Evolutionary conservation across 2,797 vertebrate species (phyloP), one percentile per base, ranked within the genome.

Genomic region (Leptatherina wallacei): DNA sequence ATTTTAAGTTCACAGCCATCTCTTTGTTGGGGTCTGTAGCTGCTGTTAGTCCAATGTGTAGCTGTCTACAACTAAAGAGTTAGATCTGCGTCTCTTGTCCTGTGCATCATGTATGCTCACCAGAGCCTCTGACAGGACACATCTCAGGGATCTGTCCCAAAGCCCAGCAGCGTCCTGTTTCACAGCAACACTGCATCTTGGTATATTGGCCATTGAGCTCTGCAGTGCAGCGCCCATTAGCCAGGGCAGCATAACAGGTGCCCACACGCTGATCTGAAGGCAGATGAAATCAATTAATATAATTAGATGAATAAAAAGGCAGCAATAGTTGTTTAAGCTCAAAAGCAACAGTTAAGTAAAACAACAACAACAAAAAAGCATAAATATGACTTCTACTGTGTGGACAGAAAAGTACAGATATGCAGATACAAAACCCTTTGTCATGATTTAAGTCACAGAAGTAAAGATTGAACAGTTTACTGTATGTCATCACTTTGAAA

Each of bases 101-200:
- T 62, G 42, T 70, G 22, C 54, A 6, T 75, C 18, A 6, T 22
- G 60, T 18, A 11, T 57, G 89, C 95, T 94, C 82, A 99, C 98
- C 98, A 0, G 97, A 98, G 0, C 98, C 98, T 22, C 96, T 89
- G 59, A 97, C 96, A 0, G 98, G 97, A 67, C 98, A 99, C 96
- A 98, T 97, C 90, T 99, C 98, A 0, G 98, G 97, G 27, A 96
- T 93, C 81, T 95, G 95, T 11, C 95, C 96, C 0, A 95, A 51
- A 22, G 97, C 96, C 98, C 98, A 99, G 92, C 98, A 99, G 72
- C 97, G 96, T 0, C 97, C 97, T 0, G 95, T 94, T 63, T 99
- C 98, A 7, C 98, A 99, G 87, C 98, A 99, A 75, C 98, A 99
- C 71, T 98, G 98, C 90, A 95, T 96, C 90, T 96, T 96, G 36